Evolutionary conservation across 2,888 invertebrate species (phyloP).

Genomic region (Yponomeuta malinellus): DNA sequence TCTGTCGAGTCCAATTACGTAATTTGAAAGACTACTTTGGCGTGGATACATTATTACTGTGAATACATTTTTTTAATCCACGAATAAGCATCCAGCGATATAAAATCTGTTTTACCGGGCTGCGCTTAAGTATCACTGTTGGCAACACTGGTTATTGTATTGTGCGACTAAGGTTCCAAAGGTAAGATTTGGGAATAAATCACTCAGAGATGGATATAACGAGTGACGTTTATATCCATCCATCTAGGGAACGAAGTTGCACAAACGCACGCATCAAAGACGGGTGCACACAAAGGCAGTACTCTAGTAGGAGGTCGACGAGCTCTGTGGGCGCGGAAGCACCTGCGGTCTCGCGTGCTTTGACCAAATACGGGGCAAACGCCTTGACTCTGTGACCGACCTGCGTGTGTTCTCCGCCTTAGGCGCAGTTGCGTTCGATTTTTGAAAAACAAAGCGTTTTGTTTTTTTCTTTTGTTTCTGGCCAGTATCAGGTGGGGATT

Average conservation of each 20-base stretch:
- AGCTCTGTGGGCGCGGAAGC: constrained; percentile 45
- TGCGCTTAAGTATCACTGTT: too few relatives aligned
- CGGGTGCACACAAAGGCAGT: background rate
- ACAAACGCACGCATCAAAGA: background rate
- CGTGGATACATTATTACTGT: too few relatives aligned
- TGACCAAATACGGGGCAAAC: constrained; percentile 27
- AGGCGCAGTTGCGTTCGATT: constrained; percentile 16
- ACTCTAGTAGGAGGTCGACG: constrained; percentile 25
- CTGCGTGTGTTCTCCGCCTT: constrained; percentile 19
- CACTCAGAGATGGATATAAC: too few relatives aligned
- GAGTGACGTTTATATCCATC: background rate
- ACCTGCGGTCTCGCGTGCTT: constrained; percentile 41
- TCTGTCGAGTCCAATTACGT: too few relatives aligned
- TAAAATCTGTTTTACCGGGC: too few relatives aligned
- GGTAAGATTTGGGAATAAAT: too few relatives aligned
- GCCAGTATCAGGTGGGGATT: background rate
- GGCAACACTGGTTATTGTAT: too few relatives aligned
- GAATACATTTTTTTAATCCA: too few relatives aligned
- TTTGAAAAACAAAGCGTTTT: background rate
- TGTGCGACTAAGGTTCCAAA: too few relatives aligned
- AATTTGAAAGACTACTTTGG: too few relatives aligned
- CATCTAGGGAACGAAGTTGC: background rate
- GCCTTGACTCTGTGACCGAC: constrained; percentile 16
- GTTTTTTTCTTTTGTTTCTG: background rate
- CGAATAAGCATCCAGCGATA: too few relatives aligned